Evolutionary conservation across 2,113 vertebrate species (phyloP).

Genomic region (Marmota flaviventris): DNA sequence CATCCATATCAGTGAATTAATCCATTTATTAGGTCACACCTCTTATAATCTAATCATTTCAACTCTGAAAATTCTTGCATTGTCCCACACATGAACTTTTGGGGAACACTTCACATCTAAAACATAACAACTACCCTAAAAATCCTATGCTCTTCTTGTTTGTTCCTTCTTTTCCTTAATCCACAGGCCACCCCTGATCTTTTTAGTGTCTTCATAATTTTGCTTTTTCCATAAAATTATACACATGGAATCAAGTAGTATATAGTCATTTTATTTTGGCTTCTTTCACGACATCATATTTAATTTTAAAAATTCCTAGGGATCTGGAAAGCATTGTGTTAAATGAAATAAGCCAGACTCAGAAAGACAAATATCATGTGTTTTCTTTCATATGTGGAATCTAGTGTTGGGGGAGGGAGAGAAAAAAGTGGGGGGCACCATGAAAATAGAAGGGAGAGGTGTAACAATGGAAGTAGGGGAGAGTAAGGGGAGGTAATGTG

Average conservation of each 20-base stretch:
- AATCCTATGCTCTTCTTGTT: neutral
- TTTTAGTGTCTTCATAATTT: neutral
- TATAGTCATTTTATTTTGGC: neutral
- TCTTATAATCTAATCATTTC: too few species aligned
- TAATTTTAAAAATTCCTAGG: constrained; percentile 13
- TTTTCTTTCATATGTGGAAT: neutral
- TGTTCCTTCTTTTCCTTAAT: neutral
- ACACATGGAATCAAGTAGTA: neutral
- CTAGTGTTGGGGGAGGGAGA: neutral
- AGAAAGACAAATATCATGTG: neutral
- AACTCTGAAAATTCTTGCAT: too few species aligned
- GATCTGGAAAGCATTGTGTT: neutral
- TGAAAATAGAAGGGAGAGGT: neutral
- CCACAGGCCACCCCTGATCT: neutral
- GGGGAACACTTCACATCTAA: too few species aligned
- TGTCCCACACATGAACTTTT: too few species aligned
- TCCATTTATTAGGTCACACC: too few species aligned
- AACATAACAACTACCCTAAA: neutral
- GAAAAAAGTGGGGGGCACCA: too few species aligned
- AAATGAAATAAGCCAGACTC: neutral
- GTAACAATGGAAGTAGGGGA: neutral
- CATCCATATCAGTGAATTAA: too few species aligned
- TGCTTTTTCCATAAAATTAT: neutral
- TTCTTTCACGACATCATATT: neutral
- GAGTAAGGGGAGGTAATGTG: neutral